phyloP scores from a whole-genome alignment of 2,797 vertebrate species.

The Ataeniobius toweri region DNA sequence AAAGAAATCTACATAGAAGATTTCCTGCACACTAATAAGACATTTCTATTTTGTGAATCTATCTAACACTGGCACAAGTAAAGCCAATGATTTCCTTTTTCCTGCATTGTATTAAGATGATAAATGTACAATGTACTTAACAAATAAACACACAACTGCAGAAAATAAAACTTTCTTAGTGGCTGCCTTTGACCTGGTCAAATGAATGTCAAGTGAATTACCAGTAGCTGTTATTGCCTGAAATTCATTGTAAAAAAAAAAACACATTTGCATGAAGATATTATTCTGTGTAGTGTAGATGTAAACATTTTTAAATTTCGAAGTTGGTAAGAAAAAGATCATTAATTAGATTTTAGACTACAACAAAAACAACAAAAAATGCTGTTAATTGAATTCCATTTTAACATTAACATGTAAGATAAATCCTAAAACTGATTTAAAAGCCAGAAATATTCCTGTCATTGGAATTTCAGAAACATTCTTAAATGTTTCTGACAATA shows the following conservation, averaged over 20 bases:
- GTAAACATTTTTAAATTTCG: background rate
- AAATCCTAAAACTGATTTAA: background rate
- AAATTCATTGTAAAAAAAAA: background rate
- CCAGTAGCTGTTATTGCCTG: background rate
- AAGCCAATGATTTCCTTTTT: background rate
- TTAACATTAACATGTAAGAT: background rate
- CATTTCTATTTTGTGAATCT: slow-evolving; percentile 17
- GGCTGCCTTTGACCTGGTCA: background rate
- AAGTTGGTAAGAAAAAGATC: background rate
- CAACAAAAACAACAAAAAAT: background rate
- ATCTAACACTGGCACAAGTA: background rate
- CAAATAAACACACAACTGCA: background rate
- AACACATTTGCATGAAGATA: background rate
- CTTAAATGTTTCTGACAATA: background rate
- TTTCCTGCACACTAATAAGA: slow-evolving; percentile 16
- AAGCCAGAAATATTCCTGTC: background rate
- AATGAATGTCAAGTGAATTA: background rate
- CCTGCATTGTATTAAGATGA: slow-evolving; percentile 11
- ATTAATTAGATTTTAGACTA: no score
- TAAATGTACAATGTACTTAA: background rate
- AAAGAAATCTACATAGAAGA: slow-evolving; percentile 25
- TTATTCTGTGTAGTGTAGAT: background rate
- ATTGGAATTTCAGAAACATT: background rate
- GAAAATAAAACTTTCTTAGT: background rate
- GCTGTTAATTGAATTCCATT: background rate